Base-by-base conservation (phyloP, 2,888 invertebrate species). In the Platerodrilus igneus region DNA sequence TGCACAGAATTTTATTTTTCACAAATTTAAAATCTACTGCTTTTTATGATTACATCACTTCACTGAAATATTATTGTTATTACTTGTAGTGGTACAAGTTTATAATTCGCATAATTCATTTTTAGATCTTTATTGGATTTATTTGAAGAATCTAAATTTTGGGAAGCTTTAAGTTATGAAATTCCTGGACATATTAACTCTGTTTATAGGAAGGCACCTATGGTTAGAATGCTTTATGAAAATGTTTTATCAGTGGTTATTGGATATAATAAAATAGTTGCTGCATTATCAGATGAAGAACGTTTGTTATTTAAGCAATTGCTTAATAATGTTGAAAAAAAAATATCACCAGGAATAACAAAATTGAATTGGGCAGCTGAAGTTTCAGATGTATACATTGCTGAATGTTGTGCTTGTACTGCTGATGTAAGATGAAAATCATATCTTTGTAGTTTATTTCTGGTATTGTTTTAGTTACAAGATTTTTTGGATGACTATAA, bases 401-500 rank as follows among this genome's bases (percentile, higher is more conserved):
- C 77, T 7, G 83, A 84, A 53, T 84, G 85, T 59, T 78, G 78
- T 11, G 69, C 73, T 28, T 74, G 78, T 57, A 80, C 83, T 15
- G 73, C 75, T 18, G 78, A 79, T 67, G 82, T 83, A 64, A 59
- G 59, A 18, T 8, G 13, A 7, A 25, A 23, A 9, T 32, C 3
- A 21, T 14, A 21, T 3, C n/a, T 17, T 18, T 28, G 13, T 29
- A 8, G 10, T 22, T 16, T 21, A 13, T 13, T 7, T 35, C 1
- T 26, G n/a, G n/a, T n/a, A n/a, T 11, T 2, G n/a, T 45, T 45
- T 35, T 57, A 83, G 77, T 68, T 87, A 19, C 83, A 89, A 73
- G 78, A 81, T 44, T 85, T 86, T 52, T 71, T 91, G 4, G 83
- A 86, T 39, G 80, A 84, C 9, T 93, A 91, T 63, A 92, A 93